phyloP scores from a whole-genome alignment of 2,113 vertebrate species.

The Tetraodon nigroviridis region DNA sequence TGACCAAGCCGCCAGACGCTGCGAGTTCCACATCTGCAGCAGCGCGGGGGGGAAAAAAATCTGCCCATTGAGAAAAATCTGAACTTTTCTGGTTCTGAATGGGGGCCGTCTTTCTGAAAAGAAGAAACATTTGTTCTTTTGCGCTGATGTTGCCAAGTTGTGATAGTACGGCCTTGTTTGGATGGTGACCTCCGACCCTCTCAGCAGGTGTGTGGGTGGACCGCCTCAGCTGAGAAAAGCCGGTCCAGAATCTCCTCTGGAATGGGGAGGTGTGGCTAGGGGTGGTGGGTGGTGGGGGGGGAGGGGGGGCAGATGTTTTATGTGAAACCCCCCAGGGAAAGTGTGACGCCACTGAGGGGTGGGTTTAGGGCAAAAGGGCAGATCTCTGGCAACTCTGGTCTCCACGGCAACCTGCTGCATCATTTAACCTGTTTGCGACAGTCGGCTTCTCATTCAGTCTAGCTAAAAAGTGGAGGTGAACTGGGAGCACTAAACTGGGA shows the following conservation, averaged over 20 bases:
- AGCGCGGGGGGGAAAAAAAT: conserved; percentile 3
- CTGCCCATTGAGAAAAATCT: too few species aligned
- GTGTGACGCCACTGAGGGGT: conserved; percentile 66
- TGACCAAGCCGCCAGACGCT: conserved; percentile 6
- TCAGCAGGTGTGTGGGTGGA: conserved; percentile 71
- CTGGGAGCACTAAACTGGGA: too few species aligned
- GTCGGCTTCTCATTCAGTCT: conserved; percentile 25
- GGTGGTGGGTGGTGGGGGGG: conserved; percentile 51
- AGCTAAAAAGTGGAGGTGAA: too few species aligned
- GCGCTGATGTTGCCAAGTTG: conserved; percentile 16
- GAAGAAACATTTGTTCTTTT: conserved; percentile 10
- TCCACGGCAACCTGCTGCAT: conserved; percentile 54
- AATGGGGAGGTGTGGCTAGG: not conserved
- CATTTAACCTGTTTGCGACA: conserved; percentile 50
- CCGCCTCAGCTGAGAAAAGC: conserved; percentile 48
- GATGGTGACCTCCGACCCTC: conserved; percentile 62
- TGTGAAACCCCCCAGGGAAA: conserved; percentile 65
- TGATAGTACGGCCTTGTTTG: conserved; percentile 27
- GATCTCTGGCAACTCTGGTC: conserved; percentile 44
- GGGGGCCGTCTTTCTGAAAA: not conserved
- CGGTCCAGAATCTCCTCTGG: conserved; percentile 33
- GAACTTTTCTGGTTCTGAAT: not conserved
- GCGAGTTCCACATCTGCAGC: not conserved
- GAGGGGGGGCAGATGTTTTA: conserved; percentile 71
- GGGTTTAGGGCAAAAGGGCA: conserved; percentile 56